Conservation (phyloP, 2,113 vertebrate species). For the Mirounga angustirostris region DNA sequence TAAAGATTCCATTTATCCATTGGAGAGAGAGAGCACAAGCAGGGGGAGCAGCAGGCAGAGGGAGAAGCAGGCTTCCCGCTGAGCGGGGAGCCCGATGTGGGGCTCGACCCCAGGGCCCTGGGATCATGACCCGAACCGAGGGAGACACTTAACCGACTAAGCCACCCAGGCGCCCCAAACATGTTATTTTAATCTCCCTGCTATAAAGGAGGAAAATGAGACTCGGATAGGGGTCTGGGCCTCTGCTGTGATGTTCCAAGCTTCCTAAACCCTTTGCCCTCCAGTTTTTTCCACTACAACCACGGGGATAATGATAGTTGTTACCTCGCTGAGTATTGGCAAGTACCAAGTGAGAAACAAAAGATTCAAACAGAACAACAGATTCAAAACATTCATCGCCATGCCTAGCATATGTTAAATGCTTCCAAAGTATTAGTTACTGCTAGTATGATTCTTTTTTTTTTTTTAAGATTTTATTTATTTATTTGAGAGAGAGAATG, state of each 20-base stretch:
- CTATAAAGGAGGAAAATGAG: background rate
- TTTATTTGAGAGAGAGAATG: too few species aligned
- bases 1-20: background rate
- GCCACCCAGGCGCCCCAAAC: background rate
- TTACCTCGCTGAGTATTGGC: background rate
- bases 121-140: background rate
- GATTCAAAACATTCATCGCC: background rate
- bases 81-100: rapidly evolving
- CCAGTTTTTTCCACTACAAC: background rate
- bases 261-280: background rate
- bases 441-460: background rate
- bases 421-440: background rate
- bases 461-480: too few species aligned
- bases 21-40: background rate
- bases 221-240: background rate
- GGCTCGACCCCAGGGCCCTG: background rate
- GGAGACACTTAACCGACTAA: background rate
- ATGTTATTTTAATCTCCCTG: background rate
- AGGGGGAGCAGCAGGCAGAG: background rate
- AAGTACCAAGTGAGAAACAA: background rate
- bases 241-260: background rate
- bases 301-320: background rate
- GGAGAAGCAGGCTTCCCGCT: background rate
- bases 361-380: background rate
- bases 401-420: background rate